phyloP scores from a whole-genome alignment of 2,888 invertebrate species.

The Hirtodrosophila trivittata region DNA sequence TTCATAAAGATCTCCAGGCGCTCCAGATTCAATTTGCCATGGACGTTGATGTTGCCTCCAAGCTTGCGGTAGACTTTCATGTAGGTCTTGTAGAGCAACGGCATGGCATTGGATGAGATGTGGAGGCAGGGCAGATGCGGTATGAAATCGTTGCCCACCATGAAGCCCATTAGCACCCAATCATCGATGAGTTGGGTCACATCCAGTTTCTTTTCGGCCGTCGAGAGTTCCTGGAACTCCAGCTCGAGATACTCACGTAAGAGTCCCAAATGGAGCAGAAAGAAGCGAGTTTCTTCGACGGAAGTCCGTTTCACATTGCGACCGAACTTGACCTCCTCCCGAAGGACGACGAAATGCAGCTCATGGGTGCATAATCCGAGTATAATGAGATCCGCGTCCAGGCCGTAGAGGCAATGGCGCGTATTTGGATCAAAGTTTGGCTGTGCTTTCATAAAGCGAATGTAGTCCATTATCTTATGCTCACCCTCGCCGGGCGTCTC shows the following conservation, averaged over 20 bases:
- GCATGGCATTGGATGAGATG: conserved; percentile 94
- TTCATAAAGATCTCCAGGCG: conserved; percentile 94
- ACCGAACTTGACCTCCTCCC: conserved; percentile 95
- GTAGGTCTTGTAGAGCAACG: conserved; percentile 93
- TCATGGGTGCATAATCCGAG: conserved; percentile 97
- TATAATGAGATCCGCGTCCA: conserved; percentile 99
- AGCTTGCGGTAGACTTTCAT: conserved; percentile 93
- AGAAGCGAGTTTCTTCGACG: conserved; percentile 96
- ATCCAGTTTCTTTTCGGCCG: conserved; percentile 88
- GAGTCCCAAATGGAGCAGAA: conserved; percentile 94
- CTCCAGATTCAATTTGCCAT: conserved; percentile 91
- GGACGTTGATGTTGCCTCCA: conserved; percentile 97
- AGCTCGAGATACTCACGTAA: conserved; percentile 96
- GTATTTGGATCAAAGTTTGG: conserved; percentile 95
- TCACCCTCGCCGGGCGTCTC: conserved; percentile 99
- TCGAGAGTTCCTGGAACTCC: conserved; percentile 91
- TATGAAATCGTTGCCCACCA: conserved; percentile 99
- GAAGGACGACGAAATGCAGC: conserved; percentile 95
- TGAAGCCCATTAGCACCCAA: conserved; percentile 98
- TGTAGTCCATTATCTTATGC: conserved; percentile 99
- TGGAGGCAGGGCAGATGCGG: conserved; percentile 97
- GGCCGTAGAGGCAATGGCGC: conserved; percentile 97
- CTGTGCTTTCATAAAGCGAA: conserved; percentile 93
- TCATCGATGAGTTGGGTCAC: conserved; percentile 97
- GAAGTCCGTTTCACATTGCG: conserved; percentile 88